These are phyloP conservation scores for Ctenosaura bakeri DNA, from an alignment of 2,797 vertebrate genomes.

Conservation along the genomic window DNA sequence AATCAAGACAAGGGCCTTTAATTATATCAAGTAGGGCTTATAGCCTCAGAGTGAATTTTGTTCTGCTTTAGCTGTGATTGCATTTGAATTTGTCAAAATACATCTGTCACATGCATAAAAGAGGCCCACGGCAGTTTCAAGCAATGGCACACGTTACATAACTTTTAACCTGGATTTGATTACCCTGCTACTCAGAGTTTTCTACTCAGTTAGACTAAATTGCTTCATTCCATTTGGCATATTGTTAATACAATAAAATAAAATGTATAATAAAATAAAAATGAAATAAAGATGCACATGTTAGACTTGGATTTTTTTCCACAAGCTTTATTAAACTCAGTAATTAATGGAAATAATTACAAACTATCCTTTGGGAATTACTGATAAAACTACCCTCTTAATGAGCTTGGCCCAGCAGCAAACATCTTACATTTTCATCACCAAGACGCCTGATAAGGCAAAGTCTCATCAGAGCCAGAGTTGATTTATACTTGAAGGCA, in stretches of 20 bases:
- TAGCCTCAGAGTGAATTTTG: constrained; percentile 47
- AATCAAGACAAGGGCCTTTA: not conserved
- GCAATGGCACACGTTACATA: constrained; percentile 69
- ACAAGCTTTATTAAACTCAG: not conserved
- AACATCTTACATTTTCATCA: not conserved
- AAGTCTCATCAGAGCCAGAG: not conserved
- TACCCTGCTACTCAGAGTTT: not conserved
- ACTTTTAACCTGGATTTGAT: constrained; percentile 72
- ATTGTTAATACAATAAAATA: not conserved
- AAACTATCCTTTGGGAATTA: not conserved
- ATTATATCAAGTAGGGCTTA: constrained; percentile 15
- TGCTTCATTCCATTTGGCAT: not conserved
- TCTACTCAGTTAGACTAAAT: not conserved
- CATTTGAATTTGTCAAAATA: constrained; percentile 67
- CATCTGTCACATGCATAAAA: constrained; percentile 66
- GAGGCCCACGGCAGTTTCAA: constrained; percentile 71
- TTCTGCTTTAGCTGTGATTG: constrained; percentile 52
- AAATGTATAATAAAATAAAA: not conserved
- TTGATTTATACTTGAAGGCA: not conserved
- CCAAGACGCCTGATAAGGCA: not conserved
- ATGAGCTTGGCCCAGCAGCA: not conserved
- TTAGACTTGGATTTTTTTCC: not conserved
- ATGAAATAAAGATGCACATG: constrained; percentile 27
- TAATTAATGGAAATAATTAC: not conserved
- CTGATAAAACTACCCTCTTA: not conserved